Percentiles rank a stretch among this genome's conserved stretches.
phyloP scores from a whole-genome alignment of 2,888 invertebrate genomes.

The Polydrusus tereticollis region DNA sequence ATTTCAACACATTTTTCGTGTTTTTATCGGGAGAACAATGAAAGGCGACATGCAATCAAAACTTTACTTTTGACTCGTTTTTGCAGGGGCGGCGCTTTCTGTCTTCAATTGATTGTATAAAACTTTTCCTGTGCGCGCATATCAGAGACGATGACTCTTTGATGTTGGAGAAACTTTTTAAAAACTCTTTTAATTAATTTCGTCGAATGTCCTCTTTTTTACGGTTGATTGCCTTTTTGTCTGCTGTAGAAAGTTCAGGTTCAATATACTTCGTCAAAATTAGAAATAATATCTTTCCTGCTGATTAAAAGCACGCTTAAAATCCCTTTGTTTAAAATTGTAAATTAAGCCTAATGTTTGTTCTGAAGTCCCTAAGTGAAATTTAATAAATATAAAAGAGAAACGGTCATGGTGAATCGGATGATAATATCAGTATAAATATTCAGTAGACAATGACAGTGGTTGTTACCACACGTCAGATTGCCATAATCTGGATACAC shows the following conservation, averaged over 20 bases:
- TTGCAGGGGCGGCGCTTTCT: not conserved
- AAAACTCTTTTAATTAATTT: constrained; percentile 31
- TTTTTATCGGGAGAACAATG: constrained; percentile 15
- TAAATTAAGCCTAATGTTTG: no score
- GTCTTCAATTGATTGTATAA: constrained; percentile 17
- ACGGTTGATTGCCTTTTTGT: constrained; percentile 10
- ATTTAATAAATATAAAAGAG: no score
- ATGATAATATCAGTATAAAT: no score
- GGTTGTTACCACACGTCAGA: no score
- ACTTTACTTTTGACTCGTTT: constrained; percentile 12
- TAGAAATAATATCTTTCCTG: not conserved
- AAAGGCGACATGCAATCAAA: constrained; percentile 15
- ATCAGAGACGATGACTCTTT: constrained; percentile 14
- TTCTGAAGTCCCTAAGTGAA: no score
- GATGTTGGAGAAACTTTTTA: constrained; percentile 22
- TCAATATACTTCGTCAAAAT: not conserved
- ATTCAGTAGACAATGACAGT: no score
- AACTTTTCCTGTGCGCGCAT: constrained; percentile 17
- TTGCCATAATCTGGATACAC: no score
- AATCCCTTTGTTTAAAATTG: no score
- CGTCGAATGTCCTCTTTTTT: constrained; percentile 13
- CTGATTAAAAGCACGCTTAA: no score
- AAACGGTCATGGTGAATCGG: no score
- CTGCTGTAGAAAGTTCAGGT: not conserved
- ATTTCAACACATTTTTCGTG: constrained; percentile 9